A percentile compares a stretch with the other conserved stretches of the same genome.
These are phyloP conservation scores for Microdon myrmicae DNA, from an alignment of 2,888 invertebrate species.

Conservation along the genomic window DNA sequence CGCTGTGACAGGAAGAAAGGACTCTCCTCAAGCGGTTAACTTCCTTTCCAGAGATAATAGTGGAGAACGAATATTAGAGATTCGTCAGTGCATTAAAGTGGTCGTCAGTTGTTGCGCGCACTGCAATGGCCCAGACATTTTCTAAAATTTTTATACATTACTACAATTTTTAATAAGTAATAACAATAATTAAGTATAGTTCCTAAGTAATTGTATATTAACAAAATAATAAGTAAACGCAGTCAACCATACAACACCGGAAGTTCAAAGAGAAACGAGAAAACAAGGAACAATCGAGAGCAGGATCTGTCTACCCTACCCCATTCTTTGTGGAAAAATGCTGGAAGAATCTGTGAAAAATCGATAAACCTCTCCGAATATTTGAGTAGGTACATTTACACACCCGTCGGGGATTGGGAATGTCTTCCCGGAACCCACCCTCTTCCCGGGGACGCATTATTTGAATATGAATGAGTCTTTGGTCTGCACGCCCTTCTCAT, in stretches of 20 bases:
- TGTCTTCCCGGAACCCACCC: slow-evolving; percentile 5
- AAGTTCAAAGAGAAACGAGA: slow-evolving; percentile 3
- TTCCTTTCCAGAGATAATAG: slow-evolving; percentile 22
- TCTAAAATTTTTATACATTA: slow-evolving; percentile 48
- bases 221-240: slow-evolving; percentile 5
- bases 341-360: slow-evolving; percentile 42
- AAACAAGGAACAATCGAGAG: no score
- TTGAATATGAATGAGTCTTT: slow-evolving; percentile 38
- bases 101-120: slow-evolving; percentile 43
- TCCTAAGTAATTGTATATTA: slow-evolving; percentile 18
- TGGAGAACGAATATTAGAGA: slow-evolving; percentile 35
- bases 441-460: background rate
- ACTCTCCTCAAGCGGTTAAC: slow-evolving; percentile 19
- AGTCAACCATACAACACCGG: no score
- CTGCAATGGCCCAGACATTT: slow-evolving; percentile 34
- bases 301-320: no score
- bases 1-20: slow-evolving; percentile 9
- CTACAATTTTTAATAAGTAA: slow-evolving; percentile 35
- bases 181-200: slow-evolving; percentile 29
- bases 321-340: slow-evolving; percentile 15
- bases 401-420: slow-evolving; percentile 12
- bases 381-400: slow-evolving; percentile 35
- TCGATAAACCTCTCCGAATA: slow-evolving; percentile 41
- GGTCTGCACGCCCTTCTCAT: slow-evolving; percentile 14
- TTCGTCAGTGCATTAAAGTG: slow-evolving; percentile 32